A percentile compares a stretch with the other conserved stretches of the same genome.
phyloP scores from a whole-genome alignment of 2,113 vertebrate genomes.

The Hippocampus barbouri region DNA sequence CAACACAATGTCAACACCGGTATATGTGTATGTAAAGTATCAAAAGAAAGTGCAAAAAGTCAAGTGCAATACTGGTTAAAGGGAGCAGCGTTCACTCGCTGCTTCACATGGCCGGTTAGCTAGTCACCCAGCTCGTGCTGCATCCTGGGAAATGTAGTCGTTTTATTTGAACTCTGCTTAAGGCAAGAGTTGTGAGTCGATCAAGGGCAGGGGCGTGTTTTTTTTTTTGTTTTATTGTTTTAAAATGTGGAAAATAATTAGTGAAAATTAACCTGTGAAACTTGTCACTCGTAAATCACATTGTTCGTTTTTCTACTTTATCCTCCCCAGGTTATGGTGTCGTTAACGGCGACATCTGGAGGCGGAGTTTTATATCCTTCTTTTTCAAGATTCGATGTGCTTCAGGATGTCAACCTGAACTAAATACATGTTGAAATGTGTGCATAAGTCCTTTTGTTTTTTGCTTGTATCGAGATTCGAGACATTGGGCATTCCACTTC shows the following conservation, averaged over 20 bases:
- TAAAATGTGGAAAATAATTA: background rate
- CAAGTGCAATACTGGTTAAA: background rate
- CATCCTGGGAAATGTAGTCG: slow-evolving; percentile 57
- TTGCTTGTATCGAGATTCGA: too few species aligned
- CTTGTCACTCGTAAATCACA: background rate
- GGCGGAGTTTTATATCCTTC: background rate
- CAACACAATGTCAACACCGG: background rate
- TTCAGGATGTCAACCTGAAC: too few species aligned
- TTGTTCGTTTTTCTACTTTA: background rate
- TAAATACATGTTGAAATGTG: too few species aligned
- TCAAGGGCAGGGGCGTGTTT: background rate
- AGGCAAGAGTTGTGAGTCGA: background rate
- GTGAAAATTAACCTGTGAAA: background rate
- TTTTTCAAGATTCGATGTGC: too few species aligned
- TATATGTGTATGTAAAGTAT: background rate
- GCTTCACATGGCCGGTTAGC: slow-evolving; percentile 10
- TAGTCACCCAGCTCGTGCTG: slow-evolving; percentile 26
- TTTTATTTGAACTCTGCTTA: too few species aligned
- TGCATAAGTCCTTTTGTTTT: too few species aligned
- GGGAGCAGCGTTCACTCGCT: background rate
- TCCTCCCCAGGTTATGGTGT: background rate
- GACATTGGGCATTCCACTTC: background rate
- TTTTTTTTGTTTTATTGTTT: background rate
- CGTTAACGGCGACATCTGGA: slow-evolving; percentile 24
- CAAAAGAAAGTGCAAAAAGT: background rate